Evolutionary conservation across 2,113 vertebrate genomes (phyloP).

Genomic region (Peucedramus taeniatus): DNA sequence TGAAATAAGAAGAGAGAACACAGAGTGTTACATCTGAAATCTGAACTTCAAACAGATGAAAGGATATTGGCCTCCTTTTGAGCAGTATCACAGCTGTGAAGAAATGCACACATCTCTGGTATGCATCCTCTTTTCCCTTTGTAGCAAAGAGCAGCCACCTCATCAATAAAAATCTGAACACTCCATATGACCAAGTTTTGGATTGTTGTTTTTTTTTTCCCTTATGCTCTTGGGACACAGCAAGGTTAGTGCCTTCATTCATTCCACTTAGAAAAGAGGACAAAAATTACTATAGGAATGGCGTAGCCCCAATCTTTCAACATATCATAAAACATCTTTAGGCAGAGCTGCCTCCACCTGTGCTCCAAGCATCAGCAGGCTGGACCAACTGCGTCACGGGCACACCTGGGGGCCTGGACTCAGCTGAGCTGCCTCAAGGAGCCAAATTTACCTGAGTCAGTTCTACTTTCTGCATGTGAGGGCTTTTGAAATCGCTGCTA

Average conservation of each 20-base stretch:
- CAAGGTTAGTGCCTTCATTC: background rate
- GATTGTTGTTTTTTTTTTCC: rapidly evolving
- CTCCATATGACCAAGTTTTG: background rate
- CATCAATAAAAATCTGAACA: rapidly evolving
- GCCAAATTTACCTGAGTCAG: rapidly evolving
- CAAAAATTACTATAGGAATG: background rate
- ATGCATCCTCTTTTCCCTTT: background rate
- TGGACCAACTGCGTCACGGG: rapidly evolving
- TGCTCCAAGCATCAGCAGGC: background rate
- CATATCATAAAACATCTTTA: rapidly evolving
- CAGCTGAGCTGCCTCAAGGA: background rate
- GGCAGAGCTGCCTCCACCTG: too few relatives aligned
- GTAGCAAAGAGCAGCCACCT: background rate
- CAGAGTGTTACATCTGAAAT: background rate
- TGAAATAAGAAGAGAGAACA: background rate
- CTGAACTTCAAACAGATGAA: background rate
- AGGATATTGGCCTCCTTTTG: background rate
- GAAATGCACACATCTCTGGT: background rate
- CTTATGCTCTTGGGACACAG: background rate
- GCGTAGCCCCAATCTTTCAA: background rate
- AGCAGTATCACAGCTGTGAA: background rate
- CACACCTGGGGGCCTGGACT: background rate
- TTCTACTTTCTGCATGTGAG: rapidly evolving
- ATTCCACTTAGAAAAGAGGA: background rate
- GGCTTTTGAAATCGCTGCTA: background rate